Percentiles rank a stretch among this genome's conserved stretches.
Conservation (phyloP, 2,888 invertebrate species). For the Rotaria magnacalcarata region DNA sequence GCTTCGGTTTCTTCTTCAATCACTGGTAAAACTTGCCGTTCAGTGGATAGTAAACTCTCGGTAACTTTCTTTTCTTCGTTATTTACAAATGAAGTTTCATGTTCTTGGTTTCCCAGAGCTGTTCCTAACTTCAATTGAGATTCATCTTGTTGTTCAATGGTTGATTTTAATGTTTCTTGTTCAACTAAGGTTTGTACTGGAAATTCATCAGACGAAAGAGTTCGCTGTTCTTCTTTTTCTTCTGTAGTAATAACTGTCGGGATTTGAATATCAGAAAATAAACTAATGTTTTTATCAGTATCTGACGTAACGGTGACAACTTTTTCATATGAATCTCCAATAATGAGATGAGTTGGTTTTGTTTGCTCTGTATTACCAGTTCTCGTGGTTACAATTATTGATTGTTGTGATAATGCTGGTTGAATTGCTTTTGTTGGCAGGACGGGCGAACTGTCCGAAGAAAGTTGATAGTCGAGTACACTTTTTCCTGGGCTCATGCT, state of each 20-base stretch:
- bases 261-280: neutral
- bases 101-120: no score
- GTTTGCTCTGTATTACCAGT: neutral
- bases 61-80: no score
- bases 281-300: neutral
- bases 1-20: neutral
- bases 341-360: neutral
- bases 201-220: no score
- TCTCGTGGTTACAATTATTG: neutral
- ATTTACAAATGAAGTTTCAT: no score
- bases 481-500: conserved; percentile 25
- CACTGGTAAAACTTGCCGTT: no score
- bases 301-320: neutral
- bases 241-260: neutral
- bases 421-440: neutral
- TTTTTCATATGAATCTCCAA: neutral
- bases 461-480: neutral
- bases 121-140: no score
- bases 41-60: no score
- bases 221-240: neutral
- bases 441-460: neutral
- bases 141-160: no score
- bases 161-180: no score
- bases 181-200: no score
- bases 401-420: neutral